Conservation (phyloP, 2,888 invertebrate genomes). For the Beris chalybata region DNA sequence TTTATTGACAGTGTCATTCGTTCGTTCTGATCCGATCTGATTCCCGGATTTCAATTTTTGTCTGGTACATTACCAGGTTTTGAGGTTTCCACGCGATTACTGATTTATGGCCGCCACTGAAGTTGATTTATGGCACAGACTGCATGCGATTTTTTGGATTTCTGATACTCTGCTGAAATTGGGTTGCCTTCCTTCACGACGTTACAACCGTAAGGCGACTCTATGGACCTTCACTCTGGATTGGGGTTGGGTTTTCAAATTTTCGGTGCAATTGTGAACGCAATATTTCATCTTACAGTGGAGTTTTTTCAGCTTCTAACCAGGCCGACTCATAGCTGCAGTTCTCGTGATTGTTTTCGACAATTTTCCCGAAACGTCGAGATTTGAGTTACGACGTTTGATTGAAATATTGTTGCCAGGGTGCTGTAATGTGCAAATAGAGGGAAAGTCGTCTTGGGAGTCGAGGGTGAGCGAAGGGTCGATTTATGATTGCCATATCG, state of each 20-base stretch:
- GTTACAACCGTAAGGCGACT: neutral
- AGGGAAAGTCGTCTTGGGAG: too few species aligned
- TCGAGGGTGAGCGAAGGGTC: too few species aligned
- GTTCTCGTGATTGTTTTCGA: conserved; percentile 35
- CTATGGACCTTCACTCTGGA: neutral
- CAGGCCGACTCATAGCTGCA: neutral
- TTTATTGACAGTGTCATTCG: conserved; percentile 18
- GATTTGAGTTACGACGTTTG: conserved; percentile 39
- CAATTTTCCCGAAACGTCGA: conserved; percentile 34
- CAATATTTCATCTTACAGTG: conserved; percentile 35
- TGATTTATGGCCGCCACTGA: conserved; percentile 38
- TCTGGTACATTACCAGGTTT: conserved; percentile 36
- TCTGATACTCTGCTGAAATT: neutral
- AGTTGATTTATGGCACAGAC: conserved; percentile 39
- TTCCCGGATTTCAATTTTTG: conserved; percentile 23
- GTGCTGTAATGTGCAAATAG: too few species aligned
- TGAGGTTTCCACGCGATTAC: conserved; percentile 40
- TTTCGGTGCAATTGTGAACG: conserved; percentile 37
- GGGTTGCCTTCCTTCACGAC: neutral
- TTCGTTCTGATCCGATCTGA: conserved; percentile 18
- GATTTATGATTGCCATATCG: too few species aligned
- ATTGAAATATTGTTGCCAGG: conserved; percentile 37
- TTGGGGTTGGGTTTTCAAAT: conserved; percentile 27
- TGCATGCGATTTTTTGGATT: conserved; percentile 37
- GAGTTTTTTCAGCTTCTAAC: conserved; percentile 21